These are phyloP conservation scores for Schrankia costaestrigalis DNA, from an alignment of 2,888 invertebrate genomes.

Conservation along the genomic window DNA sequence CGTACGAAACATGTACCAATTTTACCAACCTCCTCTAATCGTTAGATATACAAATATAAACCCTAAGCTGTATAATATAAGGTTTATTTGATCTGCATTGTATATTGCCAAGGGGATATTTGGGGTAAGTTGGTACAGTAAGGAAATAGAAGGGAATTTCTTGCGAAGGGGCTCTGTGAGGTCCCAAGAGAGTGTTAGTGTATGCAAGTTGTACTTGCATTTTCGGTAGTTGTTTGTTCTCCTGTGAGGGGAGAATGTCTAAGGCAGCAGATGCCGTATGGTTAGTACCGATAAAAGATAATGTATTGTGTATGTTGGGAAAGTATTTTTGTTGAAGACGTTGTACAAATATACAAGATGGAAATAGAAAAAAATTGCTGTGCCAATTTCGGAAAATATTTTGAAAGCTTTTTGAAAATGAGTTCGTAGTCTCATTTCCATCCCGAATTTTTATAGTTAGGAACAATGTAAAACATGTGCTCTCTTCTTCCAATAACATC, in stretches of 20 bases:
- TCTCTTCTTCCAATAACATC: too few species aligned
- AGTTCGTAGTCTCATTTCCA: too few species aligned
- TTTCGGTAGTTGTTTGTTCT: slow-evolving; percentile 52
- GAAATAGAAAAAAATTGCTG: too few species aligned
- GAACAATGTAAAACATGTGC: too few species aligned
- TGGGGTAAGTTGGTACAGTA: slow-evolving; percentile 43
- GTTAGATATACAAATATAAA: slow-evolving; percentile 4
- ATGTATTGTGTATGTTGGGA: slow-evolving; percentile 1
- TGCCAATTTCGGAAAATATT: too few species aligned
- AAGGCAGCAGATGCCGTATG: slow-evolving; percentile 25
- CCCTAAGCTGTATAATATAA: not conserved
- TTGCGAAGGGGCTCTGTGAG: slow-evolving; percentile 46
- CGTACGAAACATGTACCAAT: slow-evolving; percentile 32
- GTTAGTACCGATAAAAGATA: slow-evolving; percentile 10
- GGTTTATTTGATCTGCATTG: not conserved
- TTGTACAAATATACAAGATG: too few species aligned
- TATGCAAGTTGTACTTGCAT: slow-evolving; percentile 60
- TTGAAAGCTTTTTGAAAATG: too few species aligned
- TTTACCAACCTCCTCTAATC: slow-evolving; percentile 1
- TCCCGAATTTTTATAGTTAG: too few species aligned
- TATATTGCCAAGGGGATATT: slow-evolving; percentile 28
- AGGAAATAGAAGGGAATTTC: slow-evolving; percentile 52
- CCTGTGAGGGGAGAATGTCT: slow-evolving; percentile 30
- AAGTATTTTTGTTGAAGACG: too few species aligned
- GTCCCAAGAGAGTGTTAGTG: slow-evolving; percentile 51